Evolutionary conservation across 2,888 invertebrate genomes (phyloP), one percentile per base, ranked within the genome.

Genomic region (Ornithoptera alexandrae): DNA sequence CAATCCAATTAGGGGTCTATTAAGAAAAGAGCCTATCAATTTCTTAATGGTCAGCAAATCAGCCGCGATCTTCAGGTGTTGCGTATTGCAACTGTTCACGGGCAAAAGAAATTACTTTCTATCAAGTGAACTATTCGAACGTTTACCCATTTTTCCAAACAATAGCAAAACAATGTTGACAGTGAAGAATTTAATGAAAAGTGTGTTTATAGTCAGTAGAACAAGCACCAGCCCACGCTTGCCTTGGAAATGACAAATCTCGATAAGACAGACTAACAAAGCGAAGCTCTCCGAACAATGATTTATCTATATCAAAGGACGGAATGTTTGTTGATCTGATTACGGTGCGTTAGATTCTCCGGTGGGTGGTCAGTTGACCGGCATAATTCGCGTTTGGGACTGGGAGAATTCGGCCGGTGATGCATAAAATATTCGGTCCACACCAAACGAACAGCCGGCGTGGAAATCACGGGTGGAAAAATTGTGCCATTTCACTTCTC

Each of bases 321-420:
- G 76, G 78, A 81, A 82, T 89, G 86, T 92, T 91, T 92, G 89
- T 85, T 78, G 83, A 90, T 89, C 90, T 88, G 91, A 92, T 92
- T 91, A 88, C 79, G 75, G 74, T 73, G 77, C 79, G 80, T 78
- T 83, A 82, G 79, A 78, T 73, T 74, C 76, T 79, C 80, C 77
- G 78, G 67, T 78, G 82, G 84, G 85, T 88, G 88, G 84, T 80
- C 92, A 92, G 86, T 89, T 93, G 93, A 91, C 93, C 92, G 92
- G 90, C 82, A 92, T 93, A 92, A 93, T 92, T 89, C 83, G 82
- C 72, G 73, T 78, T 77, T 76, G 77, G 87, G 84, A 79, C 81
- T 75, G 72, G 73, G 84, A 81, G 84, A 85, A 87, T 84, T 83
- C 78, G 87, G 73, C 78, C 91, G 89, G 77, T 86, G 92, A 86